phyloP scores from a whole-genome alignment of 2,888 invertebrate species.

The Tineola bisselliella region DNA sequence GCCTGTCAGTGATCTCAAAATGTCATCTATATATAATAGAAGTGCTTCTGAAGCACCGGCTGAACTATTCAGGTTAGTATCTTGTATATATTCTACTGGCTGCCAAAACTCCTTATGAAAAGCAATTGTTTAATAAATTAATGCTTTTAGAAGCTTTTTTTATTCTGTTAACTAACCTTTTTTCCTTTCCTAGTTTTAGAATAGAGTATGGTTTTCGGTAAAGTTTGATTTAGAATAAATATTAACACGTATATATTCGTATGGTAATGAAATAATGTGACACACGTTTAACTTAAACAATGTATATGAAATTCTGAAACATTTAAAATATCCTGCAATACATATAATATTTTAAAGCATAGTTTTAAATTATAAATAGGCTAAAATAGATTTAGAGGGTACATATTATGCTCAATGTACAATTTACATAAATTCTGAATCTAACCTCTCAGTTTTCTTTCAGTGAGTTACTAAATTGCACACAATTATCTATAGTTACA shows the following conservation, averaged over 20 bases:
- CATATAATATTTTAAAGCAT: no score
- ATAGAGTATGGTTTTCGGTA: no score
- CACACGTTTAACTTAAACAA: no score
- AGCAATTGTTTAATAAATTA: not conserved
- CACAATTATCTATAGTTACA: no score
- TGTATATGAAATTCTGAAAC: no score
- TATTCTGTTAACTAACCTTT: not conserved
- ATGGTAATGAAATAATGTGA: no score
- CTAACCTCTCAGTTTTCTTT: not conserved
- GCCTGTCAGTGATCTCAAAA: constrained; percentile 86
- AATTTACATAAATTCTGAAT: not conserved
- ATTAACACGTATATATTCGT: no score
- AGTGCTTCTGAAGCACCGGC: constrained; percentile 84
- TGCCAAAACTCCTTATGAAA: not conserved
- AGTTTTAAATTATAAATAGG: no score
- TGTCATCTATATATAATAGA: constrained; percentile 88
- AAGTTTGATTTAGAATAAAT: no score
- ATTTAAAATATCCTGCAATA: no score
- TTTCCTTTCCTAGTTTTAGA: no score
- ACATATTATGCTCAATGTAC: not conserved
- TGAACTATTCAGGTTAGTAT: constrained; percentile 77
- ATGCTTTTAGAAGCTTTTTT: not conserved
- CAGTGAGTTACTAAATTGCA: not conserved
- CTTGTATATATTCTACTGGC: not conserved
- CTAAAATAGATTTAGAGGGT: not conserved